A percentile compares a stretch with the other conserved stretches of the same genome.
Conservation (phyloP, 2,797 vertebrate genomes). For the Coregonus suidteri region DNA sequence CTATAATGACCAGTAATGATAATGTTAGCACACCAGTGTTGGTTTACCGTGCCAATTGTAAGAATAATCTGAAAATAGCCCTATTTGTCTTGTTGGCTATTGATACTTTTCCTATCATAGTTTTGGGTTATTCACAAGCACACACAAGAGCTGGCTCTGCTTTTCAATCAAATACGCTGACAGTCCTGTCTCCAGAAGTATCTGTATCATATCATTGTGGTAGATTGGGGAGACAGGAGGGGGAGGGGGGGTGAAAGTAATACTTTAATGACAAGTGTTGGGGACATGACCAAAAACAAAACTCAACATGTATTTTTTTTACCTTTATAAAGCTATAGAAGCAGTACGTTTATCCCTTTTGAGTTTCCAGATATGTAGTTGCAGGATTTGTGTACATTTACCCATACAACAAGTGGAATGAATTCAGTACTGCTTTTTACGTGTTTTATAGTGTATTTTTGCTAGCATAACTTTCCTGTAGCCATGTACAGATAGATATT, state of each 20-base stretch:
- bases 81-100: conserved; percentile 2
- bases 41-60: conserved; percentile 9
- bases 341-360: conserved; percentile 28
- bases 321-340: conserved; percentile 63
- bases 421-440: conserved; percentile 62
- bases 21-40: background rate
- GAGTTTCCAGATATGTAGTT: conserved; percentile 53
- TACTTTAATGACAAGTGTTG: conserved; percentile 11
- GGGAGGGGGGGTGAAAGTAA: background rate
- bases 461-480: conserved; percentile 64
- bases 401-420: conserved; percentile 58
- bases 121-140: background rate
- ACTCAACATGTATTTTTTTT: conserved; percentile 41
- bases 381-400: conserved; percentile 55
- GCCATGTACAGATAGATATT: conserved; percentile 65
- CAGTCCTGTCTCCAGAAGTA: background rate
- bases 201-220: background rate
- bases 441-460: conserved; percentile 70
- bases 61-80: background rate
- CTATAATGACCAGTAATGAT: conserved; percentile 2
- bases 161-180: background rate
- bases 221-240: background rate
- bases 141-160: background rate
- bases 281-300: conserved; percentile 53
- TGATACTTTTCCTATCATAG: conserved; percentile 7